A percentile compares a stretch with the other conserved stretches of the same genome.
Conservation (phyloP, 2,797 vertebrate species). For the Sebastes trivittatus region DNA sequence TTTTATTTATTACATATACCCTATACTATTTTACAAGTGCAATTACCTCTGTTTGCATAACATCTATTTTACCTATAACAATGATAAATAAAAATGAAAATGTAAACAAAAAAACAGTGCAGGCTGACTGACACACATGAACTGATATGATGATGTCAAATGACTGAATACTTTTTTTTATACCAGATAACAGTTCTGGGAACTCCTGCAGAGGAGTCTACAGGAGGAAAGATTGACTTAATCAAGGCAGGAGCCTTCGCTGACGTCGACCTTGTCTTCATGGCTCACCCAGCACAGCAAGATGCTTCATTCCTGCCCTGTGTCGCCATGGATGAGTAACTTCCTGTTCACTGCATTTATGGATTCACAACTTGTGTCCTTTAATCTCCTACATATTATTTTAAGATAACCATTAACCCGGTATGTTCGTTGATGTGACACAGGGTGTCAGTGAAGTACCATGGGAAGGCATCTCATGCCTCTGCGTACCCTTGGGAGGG, state of each 20-base stretch:
- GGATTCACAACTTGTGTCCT: background rate
- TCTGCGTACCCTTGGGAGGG: slow-evolving; percentile 92
- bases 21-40: no score
- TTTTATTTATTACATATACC: no score
- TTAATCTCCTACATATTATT: background rate
- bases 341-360: background rate
- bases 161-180: slow-evolving; percentile 13
- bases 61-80: no score
- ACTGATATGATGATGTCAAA: background rate
- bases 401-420: background rate
- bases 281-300: slow-evolving; percentile 92
- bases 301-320: slow-evolving; percentile 84
- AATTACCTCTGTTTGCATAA: no score
- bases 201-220: slow-evolving; percentile 89
- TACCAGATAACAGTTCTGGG: slow-evolving; percentile 88
- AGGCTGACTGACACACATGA: background rate
- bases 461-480: slow-evolving; percentile 89
- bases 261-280: slow-evolving; percentile 88
- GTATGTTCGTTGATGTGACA: slow-evolving; percentile 22
- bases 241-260: slow-evolving; percentile 87
- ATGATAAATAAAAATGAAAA: no score
- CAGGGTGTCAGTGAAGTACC: slow-evolving; percentile 91
- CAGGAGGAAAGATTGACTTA: slow-evolving; percentile 91
- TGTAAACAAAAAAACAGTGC: no score
- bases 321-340: slow-evolving; percentile 84